Evolutionary conservation across 1,140 invertebrate species (phyloP).

Genomic region (Thaumatotibia leucotreta): DNA sequence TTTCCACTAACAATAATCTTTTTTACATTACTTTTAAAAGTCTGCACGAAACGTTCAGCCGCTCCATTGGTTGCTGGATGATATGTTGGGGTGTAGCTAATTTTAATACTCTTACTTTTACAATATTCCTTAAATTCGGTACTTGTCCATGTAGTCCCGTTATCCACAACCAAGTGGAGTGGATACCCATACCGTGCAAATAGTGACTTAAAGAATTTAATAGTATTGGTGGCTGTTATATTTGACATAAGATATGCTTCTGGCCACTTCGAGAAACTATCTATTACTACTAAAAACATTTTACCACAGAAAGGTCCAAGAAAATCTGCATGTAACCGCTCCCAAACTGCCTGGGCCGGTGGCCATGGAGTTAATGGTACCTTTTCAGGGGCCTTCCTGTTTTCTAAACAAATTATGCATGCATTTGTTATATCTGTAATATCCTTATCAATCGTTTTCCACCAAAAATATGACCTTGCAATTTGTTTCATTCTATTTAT

Average conservation of each 20-base stretch:
- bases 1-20: slow-evolving; percentile 35
- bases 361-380: slow-evolving; percentile 18
- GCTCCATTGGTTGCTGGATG: slow-evolving; percentile 51
- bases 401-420: slow-evolving; percentile 20
- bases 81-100: slow-evolving; percentile 37
- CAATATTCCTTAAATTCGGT: slow-evolving; percentile 25
- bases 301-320: slow-evolving; percentile 20
- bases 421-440: not conserved
- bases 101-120: slow-evolving; percentile 29
- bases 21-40: too few species aligned
- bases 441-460: not conserved
- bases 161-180: slow-evolving; percentile 21
- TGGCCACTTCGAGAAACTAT: slow-evolving; percentile 22
- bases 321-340: slow-evolving; percentile 24
- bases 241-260: slow-evolving; percentile 21
- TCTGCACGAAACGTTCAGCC: too few species aligned
- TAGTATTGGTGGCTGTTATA: slow-evolving; percentile 12
- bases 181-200: slow-evolving; percentile 20
- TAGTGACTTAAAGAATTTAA: slow-evolving; percentile 15
- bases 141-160: slow-evolving; percentile 16
- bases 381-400: slow-evolving; percentile 21
- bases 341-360: slow-evolving; percentile 4
- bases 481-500: not conserved
- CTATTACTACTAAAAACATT: too few species aligned
- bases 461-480: not conserved